Evolutionary conservation across 2,113 vertebrate genomes (phyloP).

Genomic region (Sminthopsis crassicaudata): DNA sequence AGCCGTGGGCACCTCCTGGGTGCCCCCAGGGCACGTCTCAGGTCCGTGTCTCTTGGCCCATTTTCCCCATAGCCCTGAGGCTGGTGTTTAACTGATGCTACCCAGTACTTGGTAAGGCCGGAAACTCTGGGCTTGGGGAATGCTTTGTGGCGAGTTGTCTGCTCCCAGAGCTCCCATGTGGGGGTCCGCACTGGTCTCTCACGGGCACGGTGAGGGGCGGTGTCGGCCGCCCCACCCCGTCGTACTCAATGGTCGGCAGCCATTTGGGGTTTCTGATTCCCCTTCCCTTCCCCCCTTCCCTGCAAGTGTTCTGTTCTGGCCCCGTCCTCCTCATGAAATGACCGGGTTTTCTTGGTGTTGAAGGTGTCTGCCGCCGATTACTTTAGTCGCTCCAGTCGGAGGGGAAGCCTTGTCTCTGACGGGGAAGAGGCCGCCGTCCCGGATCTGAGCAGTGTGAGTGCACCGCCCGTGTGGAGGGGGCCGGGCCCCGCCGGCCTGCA

Average conservation of each 20-base stretch:
- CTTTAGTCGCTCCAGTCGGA: conserved; percentile 94
- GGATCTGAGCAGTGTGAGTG: conserved; percentile 92
- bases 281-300: not conserved
- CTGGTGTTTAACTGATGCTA: not conserved
- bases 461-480: not conserved
- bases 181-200: too few relatives aligned
- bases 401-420: conserved; percentile 94
- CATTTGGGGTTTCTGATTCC: not conserved
- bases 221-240: too few relatives aligned
- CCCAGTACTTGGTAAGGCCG: not conserved
- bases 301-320: not conserved
- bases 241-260: not conserved
- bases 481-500: not conserved
- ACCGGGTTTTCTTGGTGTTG: conserved; percentile 89
- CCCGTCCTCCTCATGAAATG: conserved; percentile 80
- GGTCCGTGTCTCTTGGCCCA: not conserved
- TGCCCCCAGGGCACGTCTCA: not conserved
- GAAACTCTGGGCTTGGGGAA: not conserved
- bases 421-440: conserved; percentile 90
- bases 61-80: not conserved
- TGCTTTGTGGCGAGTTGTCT: not conserved
- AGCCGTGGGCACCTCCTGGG: not conserved
- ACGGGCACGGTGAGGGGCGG: too few relatives aligned
- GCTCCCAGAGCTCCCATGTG: too few relatives aligned
- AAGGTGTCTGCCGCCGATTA: conserved; percentile 96